Evolutionary conservation across 2,888 invertebrate species (phyloP).

Genomic region (Drosophila fulvimacula): DNA sequence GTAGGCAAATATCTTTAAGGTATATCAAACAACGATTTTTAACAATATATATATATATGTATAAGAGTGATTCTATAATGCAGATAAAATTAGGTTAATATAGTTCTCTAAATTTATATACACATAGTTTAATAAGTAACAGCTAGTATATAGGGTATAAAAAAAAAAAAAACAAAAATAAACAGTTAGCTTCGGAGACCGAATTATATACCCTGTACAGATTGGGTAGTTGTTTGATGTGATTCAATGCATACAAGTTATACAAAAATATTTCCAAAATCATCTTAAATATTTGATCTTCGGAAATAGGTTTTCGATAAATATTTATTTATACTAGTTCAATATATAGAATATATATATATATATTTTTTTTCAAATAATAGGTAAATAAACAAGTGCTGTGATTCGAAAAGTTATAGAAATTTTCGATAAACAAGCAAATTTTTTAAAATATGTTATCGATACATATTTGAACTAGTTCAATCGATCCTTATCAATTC

Average conservation of each 20-base stretch:
- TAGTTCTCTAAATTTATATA: slow-evolving; percentile 20
- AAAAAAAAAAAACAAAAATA: slow-evolving; percentile 1
- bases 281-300: too few relatives aligned
- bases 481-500: neutral
- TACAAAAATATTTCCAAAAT: too few relatives aligned
- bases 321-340: too few relatives aligned
- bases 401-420: neutral
- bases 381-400: too few relatives aligned
- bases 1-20: neutral
- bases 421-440: neutral
- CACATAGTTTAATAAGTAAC: slow-evolving; percentile 28
- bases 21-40: neutral
- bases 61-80: neutral
- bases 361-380: too few relatives aligned
- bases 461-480: neutral
- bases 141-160: slow-evolving; percentile 14
- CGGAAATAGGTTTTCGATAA: too few relatives aligned
- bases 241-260: neutral
- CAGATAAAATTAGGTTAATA: slow-evolving; percentile 2
- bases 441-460: neutral
- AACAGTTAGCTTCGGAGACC: slow-evolving; percentile 7
- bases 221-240: neutral
- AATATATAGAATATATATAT: too few relatives aligned
- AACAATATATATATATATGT: neutral
- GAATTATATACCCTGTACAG: neutral